Base-by-base conservation (phyloP, 2,888 invertebrate genomes). In the Acanthosepion pharaonis region DNA sequence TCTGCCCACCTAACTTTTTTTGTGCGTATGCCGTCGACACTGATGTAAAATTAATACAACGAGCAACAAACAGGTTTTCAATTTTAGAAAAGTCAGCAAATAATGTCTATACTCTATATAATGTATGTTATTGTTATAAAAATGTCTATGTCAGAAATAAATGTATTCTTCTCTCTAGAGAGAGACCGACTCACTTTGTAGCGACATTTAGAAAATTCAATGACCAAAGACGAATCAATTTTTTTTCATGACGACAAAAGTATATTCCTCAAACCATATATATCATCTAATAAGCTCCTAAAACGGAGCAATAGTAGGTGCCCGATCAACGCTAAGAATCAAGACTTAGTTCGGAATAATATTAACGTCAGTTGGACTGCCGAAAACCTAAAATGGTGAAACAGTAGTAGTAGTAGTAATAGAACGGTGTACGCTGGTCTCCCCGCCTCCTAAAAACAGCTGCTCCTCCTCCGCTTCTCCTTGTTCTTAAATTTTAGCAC, bases 361-460 rank as follows among this genome's bases (percentile, higher is more conserved):
- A 59, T 23, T 59, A 59, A 59, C 20, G 59, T 59, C 23, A 20
- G 23, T 59, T 59, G 20, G 23, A 59, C 59, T 11, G 15, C 15
- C n/a, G 33, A 78, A 78, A 78, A 78, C 78, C 78, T 78, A 78
- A 78, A 78, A 78, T 78, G 78, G 78, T 78, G 78, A 78, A 78
- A 25, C 28, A 28, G 78, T 78, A 15, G 33, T 78, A n/a, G 78
- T 78, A 78, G 78, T 78, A 78, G n/a, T 33, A 59, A 78, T 78
- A 78, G 15, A 15, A 78, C 11, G n/a, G 59, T 59, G 59, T 59
- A 59, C 20, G 59, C 33, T 33, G n/a, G n/a, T 9, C n/a, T n/a
- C 11, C 78, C n/a, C 78, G 33, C 78, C n/a, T 78, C 78, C n/a
- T n/a, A 78, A 78, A 78, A 78, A 78, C 78, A 78, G n/a, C 78